Evolutionary conservation across 1,140 invertebrate genomes (phyloP).

Genomic region (Thaumetopoea pityocampa): DNA sequence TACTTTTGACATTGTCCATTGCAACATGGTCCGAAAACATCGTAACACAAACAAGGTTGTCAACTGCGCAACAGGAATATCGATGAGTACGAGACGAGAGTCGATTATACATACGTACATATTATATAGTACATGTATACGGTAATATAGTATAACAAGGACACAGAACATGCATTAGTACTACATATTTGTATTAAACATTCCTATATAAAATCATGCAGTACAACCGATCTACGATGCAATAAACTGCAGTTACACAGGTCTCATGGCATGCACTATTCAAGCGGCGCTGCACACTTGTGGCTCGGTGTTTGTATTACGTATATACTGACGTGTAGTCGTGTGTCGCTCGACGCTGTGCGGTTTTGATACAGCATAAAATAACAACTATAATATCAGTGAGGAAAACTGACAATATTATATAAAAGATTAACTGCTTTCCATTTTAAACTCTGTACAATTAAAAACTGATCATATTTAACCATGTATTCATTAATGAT

Average conservation of each 20-base stretch:
- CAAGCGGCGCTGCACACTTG: slow-evolving; percentile 44
- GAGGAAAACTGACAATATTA: no score
- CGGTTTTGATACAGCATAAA: not conserved
- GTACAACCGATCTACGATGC: slow-evolving; percentile 27
- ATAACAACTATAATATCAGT: no score
- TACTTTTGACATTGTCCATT: no score
- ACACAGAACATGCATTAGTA: slow-evolving; percentile 56
- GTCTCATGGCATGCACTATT: slow-evolving; percentile 38
- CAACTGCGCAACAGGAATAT: slow-evolving; percentile 5
- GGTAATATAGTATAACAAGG: slow-evolving; percentile 21
- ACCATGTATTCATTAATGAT: no score
- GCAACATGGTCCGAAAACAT: no score
- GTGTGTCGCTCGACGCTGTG: not conserved
- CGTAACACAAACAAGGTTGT: slow-evolving; percentile 14
- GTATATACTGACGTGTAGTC: slow-evolving; percentile 1
- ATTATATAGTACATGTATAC: no score
- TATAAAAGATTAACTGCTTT: no score
- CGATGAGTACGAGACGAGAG: no score
- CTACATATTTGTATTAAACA: slow-evolving; percentile 17
- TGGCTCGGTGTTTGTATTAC: slow-evolving; percentile 24
- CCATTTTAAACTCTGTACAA: no score
- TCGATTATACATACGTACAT: no score
- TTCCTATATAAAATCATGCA: slow-evolving; percentile 33
- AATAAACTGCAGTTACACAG: slow-evolving; percentile 30
- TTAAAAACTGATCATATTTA: no score